Evolutionary conservation across 2,113 vertebrate genomes (phyloP), one percentile per base, ranked within the genome.

Genomic region (Rhadina sibilatrix): DNA sequence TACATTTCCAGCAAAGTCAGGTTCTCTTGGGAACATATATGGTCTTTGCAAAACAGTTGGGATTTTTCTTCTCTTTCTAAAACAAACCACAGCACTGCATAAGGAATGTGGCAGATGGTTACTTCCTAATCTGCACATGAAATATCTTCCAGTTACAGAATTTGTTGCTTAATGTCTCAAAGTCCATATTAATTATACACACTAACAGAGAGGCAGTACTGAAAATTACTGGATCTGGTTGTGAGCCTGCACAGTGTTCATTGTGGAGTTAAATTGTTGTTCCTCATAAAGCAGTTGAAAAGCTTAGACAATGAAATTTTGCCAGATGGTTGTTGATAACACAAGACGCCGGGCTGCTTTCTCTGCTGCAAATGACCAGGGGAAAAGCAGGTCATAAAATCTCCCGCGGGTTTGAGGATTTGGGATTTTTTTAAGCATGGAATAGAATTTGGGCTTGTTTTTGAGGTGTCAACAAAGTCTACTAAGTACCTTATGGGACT

Each of bases 31-130:
- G 71, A 81, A 13, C 17, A 8, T 12, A 14, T 63, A 35, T 33
- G 38, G 46, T 83, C 66, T 86, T 57, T 80, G 59, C 17, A 66
- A 93, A 92, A 52, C 31, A 69, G 28, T 9, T 46, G 21, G n/a
- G 49, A 25, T 59, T 94, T 87, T 77, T 63, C 66, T 90, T 77
- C 47, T 38, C 35, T 66, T 95, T 80, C 86, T 88, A 71, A 90
- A 92, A 86, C 65, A 87, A 91, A 83, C 38, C 47, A 50, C 33
- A 80, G 56, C 37, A 83, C 81, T 46, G 60, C 76, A 93, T 66
- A 83, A 89, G 95, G 83, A 89, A 89, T 11, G 88, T 72, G 76
- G 79, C 96, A 97, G 96, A 97, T 97, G 96, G 96, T 49, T 87
- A 54, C 75, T 90, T 90, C 75, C 68, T 96, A 94, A 95, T 96